These are phyloP conservation scores for Rhabdornis inornatus DNA, from an alignment of 2,113 vertebrate species.

Conservation along the genomic window DNA sequence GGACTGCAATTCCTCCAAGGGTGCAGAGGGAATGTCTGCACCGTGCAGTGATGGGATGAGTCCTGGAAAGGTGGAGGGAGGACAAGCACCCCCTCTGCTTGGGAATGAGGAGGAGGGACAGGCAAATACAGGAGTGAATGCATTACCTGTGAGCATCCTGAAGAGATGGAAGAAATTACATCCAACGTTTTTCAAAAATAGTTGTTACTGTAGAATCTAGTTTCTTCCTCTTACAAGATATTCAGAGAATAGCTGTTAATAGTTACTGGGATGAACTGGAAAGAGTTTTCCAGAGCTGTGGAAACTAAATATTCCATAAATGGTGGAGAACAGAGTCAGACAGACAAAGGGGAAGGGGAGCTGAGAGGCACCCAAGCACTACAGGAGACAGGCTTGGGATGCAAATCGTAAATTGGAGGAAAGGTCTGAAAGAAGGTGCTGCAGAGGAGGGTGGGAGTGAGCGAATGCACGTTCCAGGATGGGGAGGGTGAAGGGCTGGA, in stretches of 20 bases:
- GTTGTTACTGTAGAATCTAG: not conserved
- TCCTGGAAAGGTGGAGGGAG: not conserved
- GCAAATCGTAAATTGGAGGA: not conserved
- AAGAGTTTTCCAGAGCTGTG: not conserved
- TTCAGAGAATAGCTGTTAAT: not conserved
- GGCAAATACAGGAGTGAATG: not conserved
- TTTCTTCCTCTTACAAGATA: not conserved
- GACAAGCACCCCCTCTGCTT: not conserved
- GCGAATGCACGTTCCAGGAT: not conserved
- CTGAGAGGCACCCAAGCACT: not conserved
- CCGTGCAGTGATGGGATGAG: not conserved
- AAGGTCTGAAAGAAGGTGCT: not conserved
- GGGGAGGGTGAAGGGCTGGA: not conserved
- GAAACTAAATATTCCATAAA: not conserved
- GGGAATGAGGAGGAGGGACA: not conserved
- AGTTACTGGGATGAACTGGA: not conserved
- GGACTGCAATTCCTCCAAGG: not conserved
- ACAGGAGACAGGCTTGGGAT: not conserved
- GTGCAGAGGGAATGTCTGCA: not conserved
- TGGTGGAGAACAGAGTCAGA: not conserved
- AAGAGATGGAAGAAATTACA: not conserved
- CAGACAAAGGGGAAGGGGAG: not conserved
- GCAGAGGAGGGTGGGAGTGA: not conserved
- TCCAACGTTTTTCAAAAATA: rapidly evolving
- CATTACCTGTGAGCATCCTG: not conserved